Percentiles rank a stretch among this genome's conserved stretches.
phyloP scores from a whole-genome alignment of 2,888 invertebrate species.

The Latheticus oryzae region DNA sequence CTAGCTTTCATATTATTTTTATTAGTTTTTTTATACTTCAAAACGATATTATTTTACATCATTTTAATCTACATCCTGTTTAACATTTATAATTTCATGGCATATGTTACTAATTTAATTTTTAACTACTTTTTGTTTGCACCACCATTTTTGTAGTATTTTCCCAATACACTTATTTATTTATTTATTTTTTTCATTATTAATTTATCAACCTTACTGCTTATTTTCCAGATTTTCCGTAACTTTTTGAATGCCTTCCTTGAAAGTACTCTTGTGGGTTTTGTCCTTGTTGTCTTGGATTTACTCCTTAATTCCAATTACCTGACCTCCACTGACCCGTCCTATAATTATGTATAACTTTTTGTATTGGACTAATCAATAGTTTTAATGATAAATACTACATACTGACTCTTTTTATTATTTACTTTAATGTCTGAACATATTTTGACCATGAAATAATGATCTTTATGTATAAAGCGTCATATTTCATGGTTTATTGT shows the following conservation, averaged over 20 bases:
- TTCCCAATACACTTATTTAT: slow-evolving; percentile 6
- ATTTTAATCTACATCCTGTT: neutral
- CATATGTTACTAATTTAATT: slow-evolving; percentile 9
- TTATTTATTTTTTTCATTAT: slow-evolving; percentile 8
- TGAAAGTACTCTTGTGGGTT: slow-evolving; percentile 55
- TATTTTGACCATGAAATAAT: too few relatives aligned
- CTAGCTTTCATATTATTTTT: slow-evolving; percentile 4
- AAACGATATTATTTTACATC: slow-evolving; percentile 5
- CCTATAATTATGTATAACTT: slow-evolving; percentile 14
- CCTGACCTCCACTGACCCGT: slow-evolving; percentile 2
- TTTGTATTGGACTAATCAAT: too few relatives aligned
- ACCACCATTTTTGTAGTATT: too few relatives aligned
- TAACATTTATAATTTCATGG: too few relatives aligned
- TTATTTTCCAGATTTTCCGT: slow-evolving; percentile 56
- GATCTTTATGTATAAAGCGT: too few relatives aligned
- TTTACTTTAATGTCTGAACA: too few relatives aligned
- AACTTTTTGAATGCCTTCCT: slow-evolving; percentile 52
- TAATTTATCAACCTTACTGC: too few relatives aligned
- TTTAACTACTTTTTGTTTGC: too few relatives aligned
- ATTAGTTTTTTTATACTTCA: neutral
- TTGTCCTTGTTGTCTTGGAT: slow-evolving; percentile 22
- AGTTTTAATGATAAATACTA: too few relatives aligned
- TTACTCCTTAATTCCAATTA: slow-evolving; percentile 21
- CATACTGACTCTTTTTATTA: neutral
- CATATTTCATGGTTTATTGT: too few relatives aligned